These are phyloP conservation scores for Holacanthus passer DNA, from an alignment of 2,113 vertebrate species.

Conservation along the genomic window DNA sequence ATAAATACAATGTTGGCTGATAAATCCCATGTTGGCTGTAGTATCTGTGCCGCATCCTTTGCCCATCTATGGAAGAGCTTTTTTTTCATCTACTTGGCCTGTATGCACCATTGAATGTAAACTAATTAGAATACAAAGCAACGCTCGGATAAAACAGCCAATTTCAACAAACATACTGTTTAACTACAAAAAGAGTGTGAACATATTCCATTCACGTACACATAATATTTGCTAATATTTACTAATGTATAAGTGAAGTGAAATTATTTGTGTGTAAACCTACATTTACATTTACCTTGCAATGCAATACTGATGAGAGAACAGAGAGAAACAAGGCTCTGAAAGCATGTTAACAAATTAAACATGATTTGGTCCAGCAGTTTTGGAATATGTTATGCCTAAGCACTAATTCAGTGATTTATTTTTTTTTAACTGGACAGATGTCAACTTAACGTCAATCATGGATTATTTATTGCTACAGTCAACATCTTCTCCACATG, in stretches of 20 bases:
- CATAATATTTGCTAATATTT: not conserved
- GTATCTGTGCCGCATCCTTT: not conserved
- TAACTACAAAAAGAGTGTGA: not conserved
- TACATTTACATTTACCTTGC: not conserved
- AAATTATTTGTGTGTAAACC: not conserved
- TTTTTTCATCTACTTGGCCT: not conserved
- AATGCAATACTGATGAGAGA: not conserved
- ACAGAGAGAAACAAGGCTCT: not conserved
- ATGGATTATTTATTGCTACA: conserved; percentile 38
- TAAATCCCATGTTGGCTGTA: not conserved
- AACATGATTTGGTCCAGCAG: not conserved
- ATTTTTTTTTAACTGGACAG: not conserved
- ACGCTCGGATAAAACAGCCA: not conserved
- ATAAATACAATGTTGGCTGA: not conserved
- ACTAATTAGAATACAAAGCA: conserved; percentile 1
- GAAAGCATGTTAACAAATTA: not conserved
- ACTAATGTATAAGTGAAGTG: not conserved
- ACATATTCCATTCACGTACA: not conserved
- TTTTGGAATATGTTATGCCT: not conserved
- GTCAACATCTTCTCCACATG: conserved; percentile 31
- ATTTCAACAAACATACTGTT: not conserved
- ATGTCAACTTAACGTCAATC: conserved; percentile 15
- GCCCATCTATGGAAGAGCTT: not conserved
- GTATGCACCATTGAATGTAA: not conserved
- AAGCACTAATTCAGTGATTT: not conserved